These are phyloP conservation scores for Morpho deidamia DNA, from an alignment of 2,888 invertebrate genomes.

Conservation along the genomic window DNA sequence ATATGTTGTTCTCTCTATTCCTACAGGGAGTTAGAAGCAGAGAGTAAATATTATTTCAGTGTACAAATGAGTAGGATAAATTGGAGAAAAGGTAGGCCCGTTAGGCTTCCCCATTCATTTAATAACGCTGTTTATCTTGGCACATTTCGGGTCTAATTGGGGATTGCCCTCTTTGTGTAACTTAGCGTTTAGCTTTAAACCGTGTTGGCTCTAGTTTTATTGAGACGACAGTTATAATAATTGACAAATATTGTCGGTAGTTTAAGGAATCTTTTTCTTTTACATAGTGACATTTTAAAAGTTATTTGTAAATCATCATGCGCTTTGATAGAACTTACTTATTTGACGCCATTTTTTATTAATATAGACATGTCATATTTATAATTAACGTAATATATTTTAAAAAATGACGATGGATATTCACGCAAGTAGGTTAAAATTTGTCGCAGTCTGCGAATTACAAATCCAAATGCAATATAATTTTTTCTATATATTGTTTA, in stretches of 20 bases:
- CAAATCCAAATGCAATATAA: too few relatives aligned
- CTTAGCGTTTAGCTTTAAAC: not conserved
- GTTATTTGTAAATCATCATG: too few relatives aligned
- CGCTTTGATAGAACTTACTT: too few relatives aligned
- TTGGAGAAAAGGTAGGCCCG: conserved; percentile 15
- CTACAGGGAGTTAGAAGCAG: conserved; percentile 17
- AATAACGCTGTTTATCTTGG: conserved; percentile 10
- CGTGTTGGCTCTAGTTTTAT: not conserved
- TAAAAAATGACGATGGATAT: too few relatives aligned
- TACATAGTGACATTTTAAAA: too few relatives aligned
- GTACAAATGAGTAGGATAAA: conserved; percentile 19
- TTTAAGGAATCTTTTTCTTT: not conserved
- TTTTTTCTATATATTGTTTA: too few relatives aligned
- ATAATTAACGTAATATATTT: too few relatives aligned
- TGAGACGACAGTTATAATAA: not conserved
- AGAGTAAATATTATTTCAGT: conserved; percentile 22
- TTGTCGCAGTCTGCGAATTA: too few relatives aligned
- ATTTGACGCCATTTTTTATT: too few relatives aligned
- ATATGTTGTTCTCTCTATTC: conserved; percentile 22
- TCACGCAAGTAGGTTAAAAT: too few relatives aligned
- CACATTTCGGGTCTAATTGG: not conserved
- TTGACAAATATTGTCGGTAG: not conserved
- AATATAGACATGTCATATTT: too few relatives aligned
- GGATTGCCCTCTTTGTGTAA: not conserved
- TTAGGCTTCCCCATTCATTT: conserved; percentile 12